phyloP scores from a whole-genome alignment of 2,797 vertebrate genomes.

The Micrastur ruficollis region DNA sequence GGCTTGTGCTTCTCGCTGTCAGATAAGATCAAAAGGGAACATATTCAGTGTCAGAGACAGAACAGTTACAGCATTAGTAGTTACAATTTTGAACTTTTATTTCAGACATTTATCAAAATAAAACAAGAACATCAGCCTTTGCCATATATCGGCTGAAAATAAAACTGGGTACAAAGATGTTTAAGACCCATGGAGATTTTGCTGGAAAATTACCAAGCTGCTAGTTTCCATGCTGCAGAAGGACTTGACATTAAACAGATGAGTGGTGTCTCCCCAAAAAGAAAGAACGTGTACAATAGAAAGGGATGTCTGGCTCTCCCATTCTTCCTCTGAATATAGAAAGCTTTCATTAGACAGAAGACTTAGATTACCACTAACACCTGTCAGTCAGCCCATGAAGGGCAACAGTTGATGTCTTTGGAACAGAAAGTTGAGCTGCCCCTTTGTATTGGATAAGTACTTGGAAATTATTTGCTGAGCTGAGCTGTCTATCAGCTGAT shows the following conservation, averaged over 20 bases:
- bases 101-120: not conserved
- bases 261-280: not conserved
- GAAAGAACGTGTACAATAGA: not conserved
- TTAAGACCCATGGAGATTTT: not conserved
- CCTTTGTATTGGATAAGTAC: not conserved
- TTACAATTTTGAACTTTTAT: not conserved
- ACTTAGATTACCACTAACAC: not conserved
- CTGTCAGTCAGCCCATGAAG: not conserved
- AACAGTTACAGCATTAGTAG: not conserved
- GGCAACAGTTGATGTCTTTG: not conserved
- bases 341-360: not conserved
- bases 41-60: not conserved
- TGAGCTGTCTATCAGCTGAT: not conserved
- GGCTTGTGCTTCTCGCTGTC: not conserved
- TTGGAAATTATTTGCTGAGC: conserved; percentile 51
- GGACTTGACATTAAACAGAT: not conserved
- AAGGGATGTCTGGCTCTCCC: not conserved
- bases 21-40: not conserved
- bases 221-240: not conserved
- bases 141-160: not conserved
- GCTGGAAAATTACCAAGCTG: not conserved
- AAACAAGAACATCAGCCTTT: not conserved
- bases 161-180: not conserved
- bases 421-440: not conserved
- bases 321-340: not conserved